These are phyloP conservation scores for Polydesmus complanatus DNA, from an alignment of 2,888 invertebrate genomes.

Conservation along the genomic window DNA sequence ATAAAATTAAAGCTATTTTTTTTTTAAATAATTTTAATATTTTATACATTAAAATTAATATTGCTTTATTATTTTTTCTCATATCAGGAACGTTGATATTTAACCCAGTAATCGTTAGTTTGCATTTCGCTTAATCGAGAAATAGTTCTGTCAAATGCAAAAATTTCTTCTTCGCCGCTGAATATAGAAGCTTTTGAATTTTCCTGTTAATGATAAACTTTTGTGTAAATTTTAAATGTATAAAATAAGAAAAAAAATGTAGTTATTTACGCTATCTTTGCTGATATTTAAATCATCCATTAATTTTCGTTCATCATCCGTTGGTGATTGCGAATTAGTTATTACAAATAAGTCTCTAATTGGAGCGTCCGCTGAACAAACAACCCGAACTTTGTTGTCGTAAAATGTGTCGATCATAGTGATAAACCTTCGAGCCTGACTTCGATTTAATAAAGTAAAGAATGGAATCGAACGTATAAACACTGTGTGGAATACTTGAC, in stretches of 20 bases:
- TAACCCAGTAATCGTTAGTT: constrained; percentile 81
- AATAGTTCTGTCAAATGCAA: constrained; percentile 87
- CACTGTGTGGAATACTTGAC: constrained; percentile 88
- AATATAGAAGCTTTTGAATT: constrained; percentile 76
- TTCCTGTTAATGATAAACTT: background rate
- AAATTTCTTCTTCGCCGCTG: constrained; percentile 94
- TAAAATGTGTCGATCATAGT: constrained; percentile 94
- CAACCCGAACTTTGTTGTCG: constrained; percentile 72
- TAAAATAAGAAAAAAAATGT: background rate
- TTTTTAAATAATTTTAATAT: too few relatives aligned
- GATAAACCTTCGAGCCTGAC: constrained; percentile 87
- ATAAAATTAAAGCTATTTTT: too few relatives aligned
- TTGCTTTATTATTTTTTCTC: too few relatives aligned
- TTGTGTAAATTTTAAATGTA: background rate
- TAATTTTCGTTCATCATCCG: constrained; percentile 66
- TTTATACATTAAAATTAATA: too few relatives aligned
- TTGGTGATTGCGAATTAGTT: constrained; percentile 35
- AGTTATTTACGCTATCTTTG: constrained; percentile 20
- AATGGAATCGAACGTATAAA: constrained; percentile 79
- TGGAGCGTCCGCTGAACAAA: constrained; percentile 67
- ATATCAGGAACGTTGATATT: background rate
- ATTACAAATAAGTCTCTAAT: constrained; percentile 56
- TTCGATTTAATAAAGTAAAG: constrained; percentile 59
- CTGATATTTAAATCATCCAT: constrained; percentile 90
- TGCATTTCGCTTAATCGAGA: constrained; percentile 95